These are phyloP conservation scores for Sylvicola fuscatus DNA, from an alignment of 2,888 invertebrate genomes.

Conservation along the genomic window DNA sequence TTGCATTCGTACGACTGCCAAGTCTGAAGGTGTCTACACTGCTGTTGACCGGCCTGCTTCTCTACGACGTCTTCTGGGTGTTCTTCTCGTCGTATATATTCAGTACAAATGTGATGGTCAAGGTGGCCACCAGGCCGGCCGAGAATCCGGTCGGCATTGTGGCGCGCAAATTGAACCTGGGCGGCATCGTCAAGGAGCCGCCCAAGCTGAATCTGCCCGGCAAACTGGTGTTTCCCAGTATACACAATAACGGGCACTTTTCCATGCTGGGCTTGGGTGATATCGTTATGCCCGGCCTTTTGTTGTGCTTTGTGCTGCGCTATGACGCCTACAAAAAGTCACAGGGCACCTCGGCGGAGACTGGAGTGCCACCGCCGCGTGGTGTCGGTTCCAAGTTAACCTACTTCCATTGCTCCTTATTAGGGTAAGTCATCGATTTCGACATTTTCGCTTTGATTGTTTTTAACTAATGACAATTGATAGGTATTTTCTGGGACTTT, in stretches of 20 bases:
- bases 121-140: conserved; percentile 67
- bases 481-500: conserved; percentile 80
- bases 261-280: conserved; percentile 82
- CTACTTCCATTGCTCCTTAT: conserved; percentile 95
- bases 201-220: conserved; percentile 92
- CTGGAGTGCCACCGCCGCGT: conserved; percentile 34
- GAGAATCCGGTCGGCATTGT: conserved; percentile 88
- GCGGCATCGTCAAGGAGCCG: conserved; percentile 75
- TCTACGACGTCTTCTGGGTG: conserved; percentile 98
- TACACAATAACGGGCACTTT: conserved; percentile 91
- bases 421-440: conserved; percentile 35
- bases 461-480: too few relatives aligned
- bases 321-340: conserved; percentile 96
- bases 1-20: conserved; percentile 87
- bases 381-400: conserved; percentile 47
- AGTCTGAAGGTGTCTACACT: conserved; percentile 91
- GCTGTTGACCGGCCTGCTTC: conserved; percentile 75
- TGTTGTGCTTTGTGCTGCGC: conserved; percentile 88
- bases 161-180: conserved; percentile 78
- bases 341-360: conserved; percentile 29
- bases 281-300: conserved; percentile 87
- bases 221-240: conserved; percentile 91
- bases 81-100: conserved; percentile 97
- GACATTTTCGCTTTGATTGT: neutral
- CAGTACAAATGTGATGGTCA: conserved; percentile 97